phyloP scores from a whole-genome alignment of 2,797 vertebrate genomes.

The Acipenser oxyrinchus region DNA sequence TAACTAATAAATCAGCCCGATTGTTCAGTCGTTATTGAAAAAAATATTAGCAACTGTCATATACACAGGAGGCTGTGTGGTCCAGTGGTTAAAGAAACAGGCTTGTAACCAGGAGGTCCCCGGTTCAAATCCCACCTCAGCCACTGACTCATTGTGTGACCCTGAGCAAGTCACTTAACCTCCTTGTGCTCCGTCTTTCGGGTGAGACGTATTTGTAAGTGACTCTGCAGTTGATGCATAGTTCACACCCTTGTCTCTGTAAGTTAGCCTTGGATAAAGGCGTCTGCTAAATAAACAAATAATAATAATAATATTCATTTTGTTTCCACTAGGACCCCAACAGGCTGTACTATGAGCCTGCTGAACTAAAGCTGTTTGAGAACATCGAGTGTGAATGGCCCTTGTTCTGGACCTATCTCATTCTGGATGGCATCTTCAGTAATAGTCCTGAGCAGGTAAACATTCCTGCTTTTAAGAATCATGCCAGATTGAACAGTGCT shows the following conservation, averaged over 20 bases:
- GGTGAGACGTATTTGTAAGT: no score
- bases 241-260: not conserved
- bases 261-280: no score
- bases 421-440: conserved; percentile 90
- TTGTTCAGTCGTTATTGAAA: conserved; percentile 2
- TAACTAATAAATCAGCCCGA: not conserved
- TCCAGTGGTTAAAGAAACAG: no score
- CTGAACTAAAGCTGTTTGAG: conserved; percentile 93
- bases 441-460: conserved; percentile 83
- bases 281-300: no score
- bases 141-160: no score
- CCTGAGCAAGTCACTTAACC: no score
- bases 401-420: conserved; percentile 94
- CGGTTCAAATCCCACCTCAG: no score
- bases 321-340: conserved; percentile 67
- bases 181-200: no score
- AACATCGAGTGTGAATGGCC: conserved; percentile 98
- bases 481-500: not conserved
- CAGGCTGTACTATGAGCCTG: conserved; percentile 88
- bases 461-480: not conserved
- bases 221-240: no score
- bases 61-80: no score
- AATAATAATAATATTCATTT: no score
- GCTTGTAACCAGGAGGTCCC: no score
- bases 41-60: not conserved